phyloP scores from a whole-genome alignment of 2,113 vertebrate genomes.

The Psilopsiagon aymara region DNA sequence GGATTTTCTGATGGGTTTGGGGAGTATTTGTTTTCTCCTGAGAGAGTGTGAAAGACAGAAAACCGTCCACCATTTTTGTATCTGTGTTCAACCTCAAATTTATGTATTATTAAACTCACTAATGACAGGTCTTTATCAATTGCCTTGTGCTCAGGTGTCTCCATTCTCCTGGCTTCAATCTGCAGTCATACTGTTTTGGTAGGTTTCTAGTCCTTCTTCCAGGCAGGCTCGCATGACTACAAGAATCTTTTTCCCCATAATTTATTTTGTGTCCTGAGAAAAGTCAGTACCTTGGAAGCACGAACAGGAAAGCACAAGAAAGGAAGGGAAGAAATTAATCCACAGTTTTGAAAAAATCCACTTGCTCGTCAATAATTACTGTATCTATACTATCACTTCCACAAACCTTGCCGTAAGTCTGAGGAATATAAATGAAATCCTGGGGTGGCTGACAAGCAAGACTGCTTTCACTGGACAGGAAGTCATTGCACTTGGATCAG shows the following conservation, averaged over 20 bases:
- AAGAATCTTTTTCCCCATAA: neutral
- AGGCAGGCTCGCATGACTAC: neutral
- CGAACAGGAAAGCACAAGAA: neutral
- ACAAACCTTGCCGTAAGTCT: neutral
- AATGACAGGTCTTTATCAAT: neutral
- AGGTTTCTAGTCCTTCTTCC: neutral
- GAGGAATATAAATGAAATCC: neutral
- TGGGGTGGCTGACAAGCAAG: neutral
- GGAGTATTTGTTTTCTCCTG: neutral
- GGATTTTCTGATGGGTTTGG: neutral
- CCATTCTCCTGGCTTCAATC: neutral
- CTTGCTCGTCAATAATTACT: neutral
- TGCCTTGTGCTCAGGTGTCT: neutral
- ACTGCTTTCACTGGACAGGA: neutral
- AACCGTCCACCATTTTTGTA: neutral
- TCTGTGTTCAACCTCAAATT: neutral
- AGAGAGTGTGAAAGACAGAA: neutral
- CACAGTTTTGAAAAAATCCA: neutral
- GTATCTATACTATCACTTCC: neutral
- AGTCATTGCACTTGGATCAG: rapidly evolving
- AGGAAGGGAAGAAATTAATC: neutral
- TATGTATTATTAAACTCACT: neutral
- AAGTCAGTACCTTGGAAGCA: neutral
- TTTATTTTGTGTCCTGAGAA: neutral
- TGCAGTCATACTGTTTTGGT: neutral